Conservation (phyloP, 2,113 vertebrate species). For the Oenanthe oenanthe region DNA sequence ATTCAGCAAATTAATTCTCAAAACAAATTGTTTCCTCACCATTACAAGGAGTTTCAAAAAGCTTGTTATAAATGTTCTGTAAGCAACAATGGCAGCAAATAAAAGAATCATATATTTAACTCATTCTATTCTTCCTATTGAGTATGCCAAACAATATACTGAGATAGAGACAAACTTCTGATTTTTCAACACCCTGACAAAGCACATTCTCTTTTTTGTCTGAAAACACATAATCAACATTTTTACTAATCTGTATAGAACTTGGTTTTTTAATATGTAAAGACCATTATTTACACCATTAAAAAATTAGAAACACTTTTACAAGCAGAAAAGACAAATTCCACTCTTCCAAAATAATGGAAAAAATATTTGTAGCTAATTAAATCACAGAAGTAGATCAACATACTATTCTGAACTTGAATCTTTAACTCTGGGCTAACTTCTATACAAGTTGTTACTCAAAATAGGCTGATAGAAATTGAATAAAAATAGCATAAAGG, state of each 20-base stretch:
- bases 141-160: background rate
- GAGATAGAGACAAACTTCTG: background rate
- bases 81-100: background rate
- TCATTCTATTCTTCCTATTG: background rate
- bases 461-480: background rate
- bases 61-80: background rate
- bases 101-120: slow-evolving; percentile 9
- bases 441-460: background rate
- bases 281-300: background rate
- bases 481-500: background rate
- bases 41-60: background rate
- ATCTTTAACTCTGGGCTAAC: background rate
- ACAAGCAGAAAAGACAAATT: background rate
- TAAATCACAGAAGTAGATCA: background rate
- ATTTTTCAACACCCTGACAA: background rate
- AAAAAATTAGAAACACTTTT: background rate
- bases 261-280: background rate
- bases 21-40: slow-evolving; percentile 1
- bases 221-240: background rate
- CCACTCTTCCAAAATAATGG: background rate
- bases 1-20: slow-evolving; percentile 24
- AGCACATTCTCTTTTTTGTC: background rate
- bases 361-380: background rate
- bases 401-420: background rate
- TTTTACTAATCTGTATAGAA: background rate